These are phyloP conservation scores for Diorhabda elongata DNA, from an alignment of 1,140 invertebrate species.

Conservation along the genomic window DNA sequence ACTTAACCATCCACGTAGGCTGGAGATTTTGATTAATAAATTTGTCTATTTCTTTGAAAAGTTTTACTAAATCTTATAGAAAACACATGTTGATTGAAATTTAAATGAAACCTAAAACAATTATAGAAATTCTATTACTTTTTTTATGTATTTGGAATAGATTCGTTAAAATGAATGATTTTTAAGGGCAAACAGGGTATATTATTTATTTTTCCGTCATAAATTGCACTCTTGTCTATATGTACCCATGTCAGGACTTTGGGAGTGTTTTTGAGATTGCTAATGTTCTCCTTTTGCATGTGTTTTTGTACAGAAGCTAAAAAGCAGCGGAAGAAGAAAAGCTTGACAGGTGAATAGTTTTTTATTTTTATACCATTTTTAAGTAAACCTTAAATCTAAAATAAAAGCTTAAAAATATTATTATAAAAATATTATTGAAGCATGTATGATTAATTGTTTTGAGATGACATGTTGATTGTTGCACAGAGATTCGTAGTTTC, in stretches of 20 bases:
- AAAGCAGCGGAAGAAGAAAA: constrained; percentile 88
- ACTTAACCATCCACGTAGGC: too few relatives aligned
- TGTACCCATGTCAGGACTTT: constrained; percentile 46
- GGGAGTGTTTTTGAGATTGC: constrained; percentile 51
- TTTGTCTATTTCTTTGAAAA: too few relatives aligned
- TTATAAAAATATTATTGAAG: not conserved
- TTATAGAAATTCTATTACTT: too few relatives aligned
- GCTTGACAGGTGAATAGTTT: constrained; percentile 70
- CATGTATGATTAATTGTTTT: constrained; percentile 6
- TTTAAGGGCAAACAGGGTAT: not conserved
- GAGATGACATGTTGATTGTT: constrained; percentile 1
- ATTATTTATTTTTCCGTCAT: constrained; percentile 21
- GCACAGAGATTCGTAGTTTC: not conserved
- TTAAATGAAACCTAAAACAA: too few relatives aligned
- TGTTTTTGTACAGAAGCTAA: constrained; percentile 77
- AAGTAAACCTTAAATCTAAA: constrained; percentile 21
- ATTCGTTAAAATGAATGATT: too few relatives aligned
- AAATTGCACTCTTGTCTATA: constrained; percentile 26
- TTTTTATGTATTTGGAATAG: too few relatives aligned
- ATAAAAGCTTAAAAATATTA: constrained; percentile 4
- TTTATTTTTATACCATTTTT: constrained; percentile 31
- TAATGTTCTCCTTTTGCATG: constrained; percentile 62
- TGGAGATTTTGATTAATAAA: too few relatives aligned
- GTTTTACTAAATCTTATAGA: too few relatives aligned
- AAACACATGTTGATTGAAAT: too few relatives aligned